Percentiles rank a stretch among this genome's conserved stretches.
Evolutionary conservation across 2,888 invertebrate species (phyloP).

Genomic region (Trileptium ribeirensis): DNA sequence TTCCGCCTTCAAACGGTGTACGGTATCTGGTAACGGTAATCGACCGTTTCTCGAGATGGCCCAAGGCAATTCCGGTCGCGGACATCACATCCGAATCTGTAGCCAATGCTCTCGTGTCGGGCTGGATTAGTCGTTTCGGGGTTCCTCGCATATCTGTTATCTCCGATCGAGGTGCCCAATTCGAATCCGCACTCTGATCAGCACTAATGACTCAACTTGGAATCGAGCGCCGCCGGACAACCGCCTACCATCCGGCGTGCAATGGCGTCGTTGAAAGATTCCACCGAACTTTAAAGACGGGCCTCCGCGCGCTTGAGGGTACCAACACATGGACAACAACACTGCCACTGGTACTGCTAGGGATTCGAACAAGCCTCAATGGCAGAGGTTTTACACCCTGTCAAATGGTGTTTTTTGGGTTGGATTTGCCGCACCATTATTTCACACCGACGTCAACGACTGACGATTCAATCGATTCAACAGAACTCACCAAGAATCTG

Average conservation of each 20-base stretch:
- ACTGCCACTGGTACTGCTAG: slow-evolving; percentile 9
- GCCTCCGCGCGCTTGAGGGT: neutral
- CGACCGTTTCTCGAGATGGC: slow-evolving; percentile 8
- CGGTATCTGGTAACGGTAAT: slow-evolving; percentile 12
- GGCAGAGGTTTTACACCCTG: neutral
- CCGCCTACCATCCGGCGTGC: slow-evolving; percentile 9
- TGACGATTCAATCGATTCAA: neutral
- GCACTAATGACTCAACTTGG: neutral
- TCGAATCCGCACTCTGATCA: slow-evolving; percentile 6
- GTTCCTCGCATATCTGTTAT: slow-evolving; percentile 2
- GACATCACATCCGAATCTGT: slow-evolving; percentile 8
- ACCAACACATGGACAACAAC: neutral
- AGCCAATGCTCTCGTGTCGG: neutral
- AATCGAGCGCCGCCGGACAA: neutral
- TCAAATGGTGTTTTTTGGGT: neutral
- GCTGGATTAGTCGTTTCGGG: neutral
- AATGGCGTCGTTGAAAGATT: slow-evolving; percentile 7
- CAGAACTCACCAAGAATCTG: neutral
- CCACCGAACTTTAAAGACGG: slow-evolving; percentile 4
- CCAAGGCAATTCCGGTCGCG: neutral
- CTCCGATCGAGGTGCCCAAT: slow-evolving; percentile 2
- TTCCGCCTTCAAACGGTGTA: neutral
- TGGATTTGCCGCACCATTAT: neutral
- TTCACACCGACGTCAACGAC: neutral
- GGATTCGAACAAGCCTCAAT: slow-evolving; percentile 3